A percentile compares a stretch with the other conserved stretches of the same genome.
Evolutionary conservation across 2,113 vertebrate species (phyloP).

Genomic region (Gambusia affinis): DNA sequence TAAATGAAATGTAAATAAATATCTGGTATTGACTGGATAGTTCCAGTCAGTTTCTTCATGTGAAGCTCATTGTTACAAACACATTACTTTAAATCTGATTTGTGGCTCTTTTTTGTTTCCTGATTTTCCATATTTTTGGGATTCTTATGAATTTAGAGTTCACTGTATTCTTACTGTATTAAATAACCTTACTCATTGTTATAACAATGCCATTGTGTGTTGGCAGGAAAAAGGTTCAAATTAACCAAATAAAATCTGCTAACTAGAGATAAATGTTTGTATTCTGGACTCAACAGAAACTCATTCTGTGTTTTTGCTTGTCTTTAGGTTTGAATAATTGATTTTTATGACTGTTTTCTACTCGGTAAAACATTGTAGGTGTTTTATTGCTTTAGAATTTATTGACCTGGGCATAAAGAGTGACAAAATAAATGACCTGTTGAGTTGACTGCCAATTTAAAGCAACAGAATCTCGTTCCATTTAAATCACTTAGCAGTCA

Average conservation of each 20-base stretch:
- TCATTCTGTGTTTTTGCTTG: neutral
- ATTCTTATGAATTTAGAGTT: no score
- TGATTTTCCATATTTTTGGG: no score
- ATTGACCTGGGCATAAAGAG: conserved; percentile 13
- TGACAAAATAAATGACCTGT: conserved; percentile 33
- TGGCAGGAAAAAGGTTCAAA: neutral
- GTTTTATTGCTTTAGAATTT: neutral
- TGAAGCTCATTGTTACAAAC: no score
- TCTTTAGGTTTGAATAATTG: neutral
- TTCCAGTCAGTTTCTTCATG: no score
- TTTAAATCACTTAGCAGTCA: conserved; percentile 26
- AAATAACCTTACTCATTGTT: no score
- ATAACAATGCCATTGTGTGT: neutral
- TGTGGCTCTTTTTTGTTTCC: no score
- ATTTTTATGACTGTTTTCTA: neutral
- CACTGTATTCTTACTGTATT: no score
- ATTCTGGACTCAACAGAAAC: neutral
- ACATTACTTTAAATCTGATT: no score
- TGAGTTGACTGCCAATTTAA: conserved; percentile 22
- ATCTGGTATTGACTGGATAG: no score
- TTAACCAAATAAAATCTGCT: neutral
- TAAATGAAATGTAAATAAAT: no score
- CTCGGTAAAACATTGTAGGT: conserved; percentile 7
- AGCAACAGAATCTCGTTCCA: conserved; percentile 21
- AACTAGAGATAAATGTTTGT: neutral